These are phyloP conservation scores for Chirona hameri DNA, from an alignment of 2,888 invertebrate species.

Conservation along the genomic window DNA sequence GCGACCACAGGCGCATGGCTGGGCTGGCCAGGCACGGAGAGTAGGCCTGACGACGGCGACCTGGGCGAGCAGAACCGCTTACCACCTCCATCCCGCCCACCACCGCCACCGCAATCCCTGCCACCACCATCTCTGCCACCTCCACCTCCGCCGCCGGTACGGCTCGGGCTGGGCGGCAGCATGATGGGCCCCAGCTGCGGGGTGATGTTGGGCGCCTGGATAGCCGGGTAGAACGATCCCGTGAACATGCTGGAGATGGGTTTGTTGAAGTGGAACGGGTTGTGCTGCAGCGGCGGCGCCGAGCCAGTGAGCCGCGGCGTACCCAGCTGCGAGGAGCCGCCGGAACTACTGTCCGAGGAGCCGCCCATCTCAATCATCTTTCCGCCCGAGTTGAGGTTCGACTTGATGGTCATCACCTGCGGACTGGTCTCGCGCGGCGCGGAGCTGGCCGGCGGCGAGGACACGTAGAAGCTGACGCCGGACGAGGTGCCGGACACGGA, in stretches of 20 bases:
- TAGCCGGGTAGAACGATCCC: constrained; percentile 10
- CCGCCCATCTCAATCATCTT: constrained; percentile 27
- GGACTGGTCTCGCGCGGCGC: constrained; percentile 23
- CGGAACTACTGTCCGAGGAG: background rate
- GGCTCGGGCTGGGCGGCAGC: constrained; percentile 2
- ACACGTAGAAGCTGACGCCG: constrained; percentile 9
- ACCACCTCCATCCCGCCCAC: background rate
- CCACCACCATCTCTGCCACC: no score
- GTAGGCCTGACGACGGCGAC: background rate
- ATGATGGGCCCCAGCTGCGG: constrained; percentile 23
- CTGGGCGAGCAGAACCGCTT: constrained; percentile 12
- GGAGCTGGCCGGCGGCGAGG: background rate
- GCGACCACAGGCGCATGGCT: background rate
- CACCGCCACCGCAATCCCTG: no score
- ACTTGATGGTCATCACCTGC: constrained; percentile 30
- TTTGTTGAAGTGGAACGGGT: constrained; percentile 12
- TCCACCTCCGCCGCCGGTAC: background rate
- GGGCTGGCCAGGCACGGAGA: background rate
- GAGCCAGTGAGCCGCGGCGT: background rate
- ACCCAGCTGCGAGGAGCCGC: constrained; percentile 26
- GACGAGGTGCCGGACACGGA: background rate
- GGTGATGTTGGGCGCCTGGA: constrained; percentile 22
- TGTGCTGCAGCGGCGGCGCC: constrained; percentile 25
- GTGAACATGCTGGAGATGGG: constrained; percentile 13
- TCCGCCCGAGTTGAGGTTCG: constrained; percentile 29